Conservation (phyloP, 1,140 invertebrate species). For the Bombus polaris region DNA sequence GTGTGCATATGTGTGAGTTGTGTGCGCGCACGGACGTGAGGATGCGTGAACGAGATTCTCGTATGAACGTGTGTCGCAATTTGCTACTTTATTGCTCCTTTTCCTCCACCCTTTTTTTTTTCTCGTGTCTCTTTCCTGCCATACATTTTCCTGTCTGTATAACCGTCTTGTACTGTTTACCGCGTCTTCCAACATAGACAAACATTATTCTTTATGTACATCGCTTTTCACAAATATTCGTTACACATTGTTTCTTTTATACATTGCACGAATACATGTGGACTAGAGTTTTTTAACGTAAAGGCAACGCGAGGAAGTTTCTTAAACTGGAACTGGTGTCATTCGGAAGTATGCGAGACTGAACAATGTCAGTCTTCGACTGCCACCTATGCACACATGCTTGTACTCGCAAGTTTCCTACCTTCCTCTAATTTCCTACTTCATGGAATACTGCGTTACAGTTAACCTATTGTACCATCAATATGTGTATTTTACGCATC, state of each 20-base stretch:
- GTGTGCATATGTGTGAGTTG: neutral
- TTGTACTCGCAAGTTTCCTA: neutral
- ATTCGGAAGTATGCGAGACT: neutral
- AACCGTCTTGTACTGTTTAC: neutral
- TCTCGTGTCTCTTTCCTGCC: no score
- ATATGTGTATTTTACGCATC: neutral
- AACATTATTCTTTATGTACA: neutral
- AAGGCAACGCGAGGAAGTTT: neutral
- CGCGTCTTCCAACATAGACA: neutral
- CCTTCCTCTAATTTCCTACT: neutral
- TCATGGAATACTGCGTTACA: neutral
- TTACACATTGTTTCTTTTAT: neutral
- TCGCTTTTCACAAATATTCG: neutral
- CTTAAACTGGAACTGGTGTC: neutral
- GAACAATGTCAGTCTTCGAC: neutral
- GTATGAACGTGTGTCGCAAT: slow-evolving; percentile 29
- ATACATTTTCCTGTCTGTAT: neutral
- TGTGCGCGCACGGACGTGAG: neutral
- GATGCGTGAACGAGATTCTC: neutral
- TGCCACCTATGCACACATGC: neutral
- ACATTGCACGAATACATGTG: neutral
- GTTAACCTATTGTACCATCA: no score
- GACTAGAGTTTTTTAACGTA: neutral
- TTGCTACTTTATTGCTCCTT: slow-evolving; percentile 9
- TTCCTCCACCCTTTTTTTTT: neutral